Conservation (phyloP, 2,113 vertebrate species). For the Piprites chloris region DNA sequence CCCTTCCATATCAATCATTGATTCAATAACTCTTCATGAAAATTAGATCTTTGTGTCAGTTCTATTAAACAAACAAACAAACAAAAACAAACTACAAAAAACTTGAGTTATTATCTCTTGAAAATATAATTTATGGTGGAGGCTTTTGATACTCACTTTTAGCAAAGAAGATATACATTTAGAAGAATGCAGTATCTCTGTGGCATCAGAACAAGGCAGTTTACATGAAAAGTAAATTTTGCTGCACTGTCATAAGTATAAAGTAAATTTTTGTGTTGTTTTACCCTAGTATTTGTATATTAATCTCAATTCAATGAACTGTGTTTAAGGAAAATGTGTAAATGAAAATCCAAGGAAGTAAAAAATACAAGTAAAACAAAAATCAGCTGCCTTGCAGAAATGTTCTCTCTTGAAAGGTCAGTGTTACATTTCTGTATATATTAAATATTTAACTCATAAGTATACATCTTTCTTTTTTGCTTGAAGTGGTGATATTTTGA, state of each 20-base stretch:
- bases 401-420: conserved; percentile 8
- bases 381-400: background rate
- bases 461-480: background rate
- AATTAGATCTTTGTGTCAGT: background rate
- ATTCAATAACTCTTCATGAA: background rate
- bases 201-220: background rate
- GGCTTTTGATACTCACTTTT: background rate
- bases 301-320: background rate
- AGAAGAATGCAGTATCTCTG: background rate
- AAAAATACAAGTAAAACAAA: background rate
- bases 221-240: background rate
- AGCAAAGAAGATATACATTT: background rate
- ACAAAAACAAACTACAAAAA: background rate
- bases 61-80: background rate
- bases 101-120: background rate
- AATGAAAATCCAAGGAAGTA: background rate
- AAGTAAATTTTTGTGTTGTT: background rate
- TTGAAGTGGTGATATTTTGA: background rate
- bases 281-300: background rate
- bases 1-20: background rate
- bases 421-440: background rate
- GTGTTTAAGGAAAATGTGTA: background rate
- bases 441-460: background rate
- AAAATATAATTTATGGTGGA: background rate
- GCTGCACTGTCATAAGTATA: background rate